phyloP scores from a whole-genome alignment of 2,888 invertebrate genomes.

The Rotaria socialis region DNA sequence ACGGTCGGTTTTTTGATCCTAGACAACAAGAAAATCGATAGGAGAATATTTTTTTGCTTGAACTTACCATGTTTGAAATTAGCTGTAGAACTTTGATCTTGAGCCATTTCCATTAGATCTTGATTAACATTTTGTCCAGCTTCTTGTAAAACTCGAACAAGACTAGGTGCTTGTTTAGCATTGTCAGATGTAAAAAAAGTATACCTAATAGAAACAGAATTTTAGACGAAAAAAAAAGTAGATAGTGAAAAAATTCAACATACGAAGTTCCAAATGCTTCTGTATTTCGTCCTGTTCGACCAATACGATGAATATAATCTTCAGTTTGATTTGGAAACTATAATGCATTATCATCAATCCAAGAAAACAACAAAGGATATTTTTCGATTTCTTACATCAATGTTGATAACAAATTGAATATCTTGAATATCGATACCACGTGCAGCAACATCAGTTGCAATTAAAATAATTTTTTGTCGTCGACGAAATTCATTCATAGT shows the following conservation, averaged over 20 bases:
- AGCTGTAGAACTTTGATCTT: background rate
- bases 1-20: background rate
- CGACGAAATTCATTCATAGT: conserved; percentile 76
- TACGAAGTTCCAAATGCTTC: conserved; percentile 76
- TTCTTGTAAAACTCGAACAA: conserved; percentile 83
- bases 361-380: background rate
- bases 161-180: conserved; percentile 81
- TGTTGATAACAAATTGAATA: conserved; percentile 93
- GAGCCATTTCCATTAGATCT: background rate
- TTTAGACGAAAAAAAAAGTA: background rate
- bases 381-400: conserved; percentile 64
- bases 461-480: conserved; percentile 77
- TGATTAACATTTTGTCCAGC: conserved; percentile 61
- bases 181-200: conserved; percentile 90
- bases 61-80: background rate
- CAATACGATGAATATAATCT: conserved; percentile 95
- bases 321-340: conserved; percentile 87
- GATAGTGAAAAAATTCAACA: background rate
- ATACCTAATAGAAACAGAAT: conserved; percentile 61
- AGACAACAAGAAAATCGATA: background rate
- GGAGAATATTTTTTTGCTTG: background rate
- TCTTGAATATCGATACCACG: conserved; percentile 90
- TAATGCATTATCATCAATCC: background rate
- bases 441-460: conserved; percentile 92
- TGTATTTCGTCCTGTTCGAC: conserved; percentile 84